These are phyloP conservation scores for Manacus vitellinus DNA, from an alignment of 2,113 vertebrate species.

Conservation along the genomic window DNA sequence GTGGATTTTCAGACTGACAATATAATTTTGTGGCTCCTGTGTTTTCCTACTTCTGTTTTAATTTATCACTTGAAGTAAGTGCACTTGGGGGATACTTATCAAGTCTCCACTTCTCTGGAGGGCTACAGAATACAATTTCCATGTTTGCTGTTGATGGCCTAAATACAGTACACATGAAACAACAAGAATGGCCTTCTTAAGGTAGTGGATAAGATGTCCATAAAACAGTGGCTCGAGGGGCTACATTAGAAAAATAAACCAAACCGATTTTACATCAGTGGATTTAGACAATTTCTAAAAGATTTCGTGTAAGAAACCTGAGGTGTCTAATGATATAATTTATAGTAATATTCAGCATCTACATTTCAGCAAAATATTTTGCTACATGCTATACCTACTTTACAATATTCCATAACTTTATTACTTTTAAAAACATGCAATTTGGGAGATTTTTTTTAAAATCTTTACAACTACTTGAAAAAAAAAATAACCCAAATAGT, in stretches of 20 bases:
- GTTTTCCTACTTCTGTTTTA: conserved; percentile 77
- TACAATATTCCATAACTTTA: neutral
- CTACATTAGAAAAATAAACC: conserved; percentile 55
- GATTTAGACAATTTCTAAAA: conserved; percentile 62
- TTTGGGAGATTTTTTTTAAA: neutral
- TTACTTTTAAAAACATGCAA: neutral
- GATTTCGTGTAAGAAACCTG: conserved; percentile 48
- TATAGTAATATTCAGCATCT: neutral
- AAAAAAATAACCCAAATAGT: neutral
- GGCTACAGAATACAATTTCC: conserved; percentile 77
- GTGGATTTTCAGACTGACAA: conserved; percentile 74
- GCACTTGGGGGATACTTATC: conserved; percentile 74
- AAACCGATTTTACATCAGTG: conserved; percentile 59
- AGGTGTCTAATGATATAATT: neutral
- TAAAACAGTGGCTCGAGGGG: conserved; percentile 44
- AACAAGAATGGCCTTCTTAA: conserved; percentile 59
- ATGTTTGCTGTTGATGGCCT: conserved; percentile 76
- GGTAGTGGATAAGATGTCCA: conserved; percentile 43
- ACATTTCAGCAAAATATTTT: neutral
- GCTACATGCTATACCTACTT: neutral
- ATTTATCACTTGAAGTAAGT: conserved; percentile 84
- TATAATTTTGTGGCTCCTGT: conserved; percentile 76
- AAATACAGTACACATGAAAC: conserved; percentile 68
- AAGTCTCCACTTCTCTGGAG: conserved; percentile 77
- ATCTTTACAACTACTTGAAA: neutral